Conservation (phyloP, 1,140 invertebrate genomes). For the Drosophila athabasca region DNA sequence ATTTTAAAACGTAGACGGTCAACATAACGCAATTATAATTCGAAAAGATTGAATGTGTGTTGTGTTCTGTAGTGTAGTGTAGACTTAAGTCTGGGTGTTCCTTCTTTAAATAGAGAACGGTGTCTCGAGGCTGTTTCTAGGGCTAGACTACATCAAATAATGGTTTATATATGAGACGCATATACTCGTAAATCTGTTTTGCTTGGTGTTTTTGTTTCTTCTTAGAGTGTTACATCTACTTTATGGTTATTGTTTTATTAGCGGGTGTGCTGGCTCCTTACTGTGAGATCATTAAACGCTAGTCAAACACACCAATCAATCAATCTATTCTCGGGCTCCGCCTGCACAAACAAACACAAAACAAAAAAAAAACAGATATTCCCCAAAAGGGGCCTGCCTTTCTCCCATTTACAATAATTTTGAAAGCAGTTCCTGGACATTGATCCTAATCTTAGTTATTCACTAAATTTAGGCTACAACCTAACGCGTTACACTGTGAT, state of each 20-base stretch:
- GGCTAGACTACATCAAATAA: slow-evolving; percentile 45
- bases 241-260: slow-evolving; percentile 49
- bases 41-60: slow-evolving; percentile 47
- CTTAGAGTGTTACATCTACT: slow-evolving; percentile 69
- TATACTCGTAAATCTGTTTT: slow-evolving; percentile 44
- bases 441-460: slow-evolving; percentile 51
- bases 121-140: slow-evolving; percentile 41
- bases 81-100: slow-evolving; percentile 5
- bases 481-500: slow-evolving; percentile 58
- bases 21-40: slow-evolving; percentile 58
- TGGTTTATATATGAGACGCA: slow-evolving; percentile 14
- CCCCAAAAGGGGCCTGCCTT: slow-evolving; percentile 37
- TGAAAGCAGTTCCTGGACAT: slow-evolving; percentile 6
- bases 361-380: slow-evolving; percentile 30
- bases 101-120: slow-evolving; percentile 37
- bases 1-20: slow-evolving; percentile 58
- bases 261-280: slow-evolving; percentile 50
- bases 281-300: slow-evolving; percentile 73
- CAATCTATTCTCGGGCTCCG: slow-evolving; percentile 42
- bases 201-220: slow-evolving; percentile 70
- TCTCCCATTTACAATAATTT: slow-evolving; percentile 34
- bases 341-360: slow-evolving; percentile 51
- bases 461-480: slow-evolving; percentile 71
- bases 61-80: neutral
- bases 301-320: slow-evolving; percentile 42